Conservation (phyloP, 2,113 vertebrate genomes). For the Chionomys nivalis region DNA sequence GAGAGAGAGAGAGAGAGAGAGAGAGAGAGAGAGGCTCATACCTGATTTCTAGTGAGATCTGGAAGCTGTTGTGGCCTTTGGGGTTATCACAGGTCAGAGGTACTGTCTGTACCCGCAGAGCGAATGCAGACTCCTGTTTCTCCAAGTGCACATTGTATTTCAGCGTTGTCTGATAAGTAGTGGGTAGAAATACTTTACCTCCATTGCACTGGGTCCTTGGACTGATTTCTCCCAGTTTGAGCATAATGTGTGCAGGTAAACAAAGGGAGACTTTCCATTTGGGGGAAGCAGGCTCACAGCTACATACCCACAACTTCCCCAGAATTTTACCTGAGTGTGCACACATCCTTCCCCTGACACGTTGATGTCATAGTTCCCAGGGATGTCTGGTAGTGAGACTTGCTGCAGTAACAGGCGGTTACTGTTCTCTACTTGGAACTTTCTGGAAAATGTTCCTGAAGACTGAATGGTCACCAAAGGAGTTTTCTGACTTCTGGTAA, state of each 20-base stretch:
- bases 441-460: constrained; percentile 70
- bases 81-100: constrained; percentile 51
- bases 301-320: background rate
- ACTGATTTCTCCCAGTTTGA: background rate
- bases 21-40: constrained; percentile 25
- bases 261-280: background rate
- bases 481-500: constrained; percentile 39
- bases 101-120: constrained; percentile 33
- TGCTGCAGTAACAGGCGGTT: constrained; percentile 91
- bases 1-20: background rate
- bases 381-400: constrained; percentile 72
- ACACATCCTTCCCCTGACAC: constrained; percentile 82
- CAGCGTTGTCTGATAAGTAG: constrained; percentile 77
- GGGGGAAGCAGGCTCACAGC: background rate
- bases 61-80: constrained; percentile 73
- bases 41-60: constrained; percentile 79
- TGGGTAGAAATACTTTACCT: background rate
- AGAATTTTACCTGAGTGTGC: constrained; percentile 84
- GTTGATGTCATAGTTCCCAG: constrained; percentile 80
- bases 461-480: constrained; percentile 59
- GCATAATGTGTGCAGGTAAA: background rate
- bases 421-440: constrained; percentile 85
- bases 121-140: constrained; percentile 59
- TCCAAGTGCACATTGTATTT: constrained; percentile 80
- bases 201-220: too few relatives aligned